These are phyloP conservation scores for Enteromius radiatus DNA, from an alignment of 2,797 vertebrate genomes.

Conservation along the genomic window DNA sequence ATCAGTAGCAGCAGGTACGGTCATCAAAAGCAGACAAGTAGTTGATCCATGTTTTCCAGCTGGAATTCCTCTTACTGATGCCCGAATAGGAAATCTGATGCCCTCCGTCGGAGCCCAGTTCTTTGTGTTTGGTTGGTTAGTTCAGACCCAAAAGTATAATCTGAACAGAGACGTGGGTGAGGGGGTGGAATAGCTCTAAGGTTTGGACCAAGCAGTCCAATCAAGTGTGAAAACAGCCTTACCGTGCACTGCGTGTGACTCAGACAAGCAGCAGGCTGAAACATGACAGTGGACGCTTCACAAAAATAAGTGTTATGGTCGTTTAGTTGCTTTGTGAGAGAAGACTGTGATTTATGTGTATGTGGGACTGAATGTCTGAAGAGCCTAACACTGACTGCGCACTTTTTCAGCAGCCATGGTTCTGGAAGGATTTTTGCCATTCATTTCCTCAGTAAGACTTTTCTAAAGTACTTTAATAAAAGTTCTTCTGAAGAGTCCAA, in stretches of 20 bases:
- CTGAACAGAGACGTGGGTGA: not conserved
- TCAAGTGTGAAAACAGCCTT: constrained; percentile 7
- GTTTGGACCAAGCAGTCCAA: constrained; percentile 7
- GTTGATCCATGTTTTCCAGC: constrained; percentile 16
- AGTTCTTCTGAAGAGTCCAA: not conserved
- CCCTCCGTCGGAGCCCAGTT: not conserved
- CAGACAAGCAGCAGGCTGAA: constrained; percentile 39
- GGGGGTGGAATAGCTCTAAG: not conserved
- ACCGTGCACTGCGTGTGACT: constrained; percentile 18
- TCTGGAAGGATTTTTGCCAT: constrained; percentile 9
- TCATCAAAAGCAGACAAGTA: constrained; percentile 15
- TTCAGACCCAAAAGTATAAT: constrained; percentile 3
- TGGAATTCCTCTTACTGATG: constrained; percentile 38
- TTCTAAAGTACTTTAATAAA: not conserved
- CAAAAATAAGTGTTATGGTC: constrained; percentile 29
- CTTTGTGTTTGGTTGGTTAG: not conserved
- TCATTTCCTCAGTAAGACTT: not conserved
- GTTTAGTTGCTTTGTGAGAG: constrained; percentile 23
- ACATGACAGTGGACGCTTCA: constrained; percentile 35
- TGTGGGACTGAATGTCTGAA: constrained; percentile 16
- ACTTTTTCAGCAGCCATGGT: constrained; percentile 6
- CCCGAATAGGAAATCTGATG: constrained; percentile 25
- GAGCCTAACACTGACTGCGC: not conserved
- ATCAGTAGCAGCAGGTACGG: not conserved
- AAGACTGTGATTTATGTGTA: not conserved